Base-by-base conservation (phyloP, 2,888 invertebrate genomes). In the Andrena haemorrhoa region DNA sequence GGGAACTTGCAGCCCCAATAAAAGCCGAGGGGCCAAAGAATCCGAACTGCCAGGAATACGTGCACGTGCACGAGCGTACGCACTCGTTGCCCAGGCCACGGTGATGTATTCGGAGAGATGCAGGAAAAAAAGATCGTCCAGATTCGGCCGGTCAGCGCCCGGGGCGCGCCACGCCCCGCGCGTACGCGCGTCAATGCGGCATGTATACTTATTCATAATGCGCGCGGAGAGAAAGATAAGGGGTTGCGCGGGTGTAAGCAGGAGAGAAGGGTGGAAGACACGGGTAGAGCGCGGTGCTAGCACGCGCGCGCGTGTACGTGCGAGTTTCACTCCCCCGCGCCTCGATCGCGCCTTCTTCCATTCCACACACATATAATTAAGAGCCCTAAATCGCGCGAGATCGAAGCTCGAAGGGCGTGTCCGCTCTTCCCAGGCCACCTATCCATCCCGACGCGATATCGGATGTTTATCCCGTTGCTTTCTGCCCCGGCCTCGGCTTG, bases 321-420 rank as follows among this genome's bases (percentile, higher is more conserved):
- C 56, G 79, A 79, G 79, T 60, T 51, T 78, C 75, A 89, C 90
- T 90, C 90, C 88, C 89, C 90, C 90, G 90, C 90, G 90, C 90
- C 86, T 87, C 82, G 88, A 86, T 88, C 84, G 78, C 78, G 85
- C 87, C 85, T 82, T 87, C 86, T 88, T 89, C 88, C 89, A 84
- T 89, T 89, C 83, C 91, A 85, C 89, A 89, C 91, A 91, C 90
- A 87, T 92, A 91, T 93, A 92, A 92, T 92, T 93, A 91, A 92
- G 92, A 92, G 91, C 89, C 91, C 92, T 92, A 93, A 92, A 93
- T 93, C 92, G 92, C 91, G 91, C 88, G 89, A 90, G 91, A 91
- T 92, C 90, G 89, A 90, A 87, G 89, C 89, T 90, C 86, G 86
- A 87, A 91, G 89, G 89, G 91, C 90, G 91, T 89, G 89, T 79